These are phyloP conservation scores for Polypterus senegalus DNA, from an alignment of 2,113 vertebrate genomes.

Conservation along the genomic window DNA sequence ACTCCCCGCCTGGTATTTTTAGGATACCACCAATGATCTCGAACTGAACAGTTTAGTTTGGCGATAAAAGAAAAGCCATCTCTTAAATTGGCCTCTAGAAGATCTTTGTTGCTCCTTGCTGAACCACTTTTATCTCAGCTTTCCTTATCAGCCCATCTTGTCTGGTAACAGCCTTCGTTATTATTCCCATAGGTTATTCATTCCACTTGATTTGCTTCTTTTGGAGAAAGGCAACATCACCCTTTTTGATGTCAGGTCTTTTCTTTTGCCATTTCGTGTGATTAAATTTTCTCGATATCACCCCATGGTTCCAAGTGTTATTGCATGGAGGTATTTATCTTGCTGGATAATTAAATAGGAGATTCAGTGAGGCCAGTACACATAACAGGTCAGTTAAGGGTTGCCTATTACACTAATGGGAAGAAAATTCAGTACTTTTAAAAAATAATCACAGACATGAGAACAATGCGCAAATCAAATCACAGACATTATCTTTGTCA, in stretches of 20 bases:
- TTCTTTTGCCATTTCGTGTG: constrained; percentile 5
- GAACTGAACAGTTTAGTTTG: background rate
- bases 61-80: background rate
- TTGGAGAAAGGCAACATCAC: background rate
- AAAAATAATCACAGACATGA: too few relatives aligned
- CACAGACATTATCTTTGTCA: too few relatives aligned
- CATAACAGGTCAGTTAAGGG: too few relatives aligned
- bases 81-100: background rate
- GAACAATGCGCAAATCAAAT: too few relatives aligned
- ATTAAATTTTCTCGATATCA: too few relatives aligned
- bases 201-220: background rate
- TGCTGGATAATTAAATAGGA: too few relatives aligned
- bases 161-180: background rate
- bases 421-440: too few relatives aligned
- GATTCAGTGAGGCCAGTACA: too few relatives aligned
- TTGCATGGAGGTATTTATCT: too few relatives aligned
- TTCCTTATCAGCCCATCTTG: background rate
- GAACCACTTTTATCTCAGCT: background rate
- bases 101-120: background rate
- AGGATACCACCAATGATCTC: background rate
- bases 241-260: background rate
- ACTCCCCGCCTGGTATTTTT: background rate
- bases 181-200: constrained; percentile 11
- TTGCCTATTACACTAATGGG: too few relatives aligned
- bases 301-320: too few relatives aligned